Conservation (phyloP, 2,797 vertebrate genomes). For the Notamacropus eugenii region DNA sequence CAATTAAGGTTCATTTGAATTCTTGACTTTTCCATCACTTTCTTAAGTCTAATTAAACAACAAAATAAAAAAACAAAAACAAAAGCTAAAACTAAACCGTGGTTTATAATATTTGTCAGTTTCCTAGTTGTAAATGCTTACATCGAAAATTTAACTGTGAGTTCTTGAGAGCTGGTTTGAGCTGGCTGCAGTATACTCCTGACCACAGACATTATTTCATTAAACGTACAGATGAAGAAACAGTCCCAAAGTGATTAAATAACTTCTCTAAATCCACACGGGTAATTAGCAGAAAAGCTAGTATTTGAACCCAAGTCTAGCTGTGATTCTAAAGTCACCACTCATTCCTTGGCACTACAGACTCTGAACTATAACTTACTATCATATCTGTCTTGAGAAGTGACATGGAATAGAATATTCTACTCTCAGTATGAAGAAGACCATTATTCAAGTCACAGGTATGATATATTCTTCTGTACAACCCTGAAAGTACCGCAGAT, state of each 20-base stretch:
- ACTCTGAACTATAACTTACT: neutral
- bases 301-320: neutral
- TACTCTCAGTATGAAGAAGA: neutral
- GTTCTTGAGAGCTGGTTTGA: neutral
- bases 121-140: neutral
- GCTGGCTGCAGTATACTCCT: neutral
- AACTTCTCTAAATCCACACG: neutral
- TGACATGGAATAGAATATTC: neutral
- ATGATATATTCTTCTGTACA: neutral
- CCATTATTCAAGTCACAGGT: neutral
- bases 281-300: neutral
- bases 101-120: neutral
- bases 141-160: neutral
- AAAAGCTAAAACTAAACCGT: neutral
- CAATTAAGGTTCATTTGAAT: neutral
- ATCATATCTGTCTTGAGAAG: neutral
- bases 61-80: neutral
- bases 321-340: neutral
- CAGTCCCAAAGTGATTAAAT: neutral
- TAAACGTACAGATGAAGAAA: neutral
- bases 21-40: neutral
- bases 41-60: neutral
- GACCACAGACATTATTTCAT: neutral
- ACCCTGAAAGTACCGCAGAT: neutral
- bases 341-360: neutral